phyloP scores from a whole-genome alignment of 2,888 invertebrate species.

The Idaea straminata region DNA sequence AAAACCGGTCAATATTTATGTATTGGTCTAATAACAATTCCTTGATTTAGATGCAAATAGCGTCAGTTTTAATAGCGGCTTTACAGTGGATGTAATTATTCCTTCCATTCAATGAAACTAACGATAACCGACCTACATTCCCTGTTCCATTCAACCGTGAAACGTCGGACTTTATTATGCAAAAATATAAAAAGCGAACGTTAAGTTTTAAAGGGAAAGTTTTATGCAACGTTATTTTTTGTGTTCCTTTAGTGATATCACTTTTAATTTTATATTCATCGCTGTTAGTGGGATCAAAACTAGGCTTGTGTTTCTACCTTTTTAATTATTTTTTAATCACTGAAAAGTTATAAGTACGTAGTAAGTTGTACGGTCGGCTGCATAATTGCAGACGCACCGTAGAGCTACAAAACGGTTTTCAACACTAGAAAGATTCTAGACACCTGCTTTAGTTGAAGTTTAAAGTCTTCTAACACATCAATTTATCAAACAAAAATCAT shows the following conservation, averaged over 20 bases:
- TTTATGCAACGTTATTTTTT: neutral
- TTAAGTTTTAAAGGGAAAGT: neutral
- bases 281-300: neutral
- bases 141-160: constrained; percentile 2
- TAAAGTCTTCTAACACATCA: too few species aligned
- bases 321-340: neutral
- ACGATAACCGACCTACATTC: constrained; percentile 12
- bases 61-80: constrained; percentile 16
- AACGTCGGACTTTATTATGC: neutral
- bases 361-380: too few species aligned
- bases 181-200: neutral
- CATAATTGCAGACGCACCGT: too few species aligned
- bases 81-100: constrained; percentile 56
- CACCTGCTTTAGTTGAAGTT: too few species aligned
- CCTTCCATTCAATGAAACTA: constrained; percentile 48
- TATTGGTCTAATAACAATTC: too few species aligned
- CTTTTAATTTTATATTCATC: neutral
- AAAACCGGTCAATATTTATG: too few species aligned
- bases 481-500: too few species aligned
- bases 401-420: too few species aligned
- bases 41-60: neutral
- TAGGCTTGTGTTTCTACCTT: neutral
- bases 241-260: neutral
- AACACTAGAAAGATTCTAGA: too few species aligned
- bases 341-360: neutral